Conservation (phyloP, 1,140 invertebrate species). For the Pseudomyrmex sp. region DNA sequence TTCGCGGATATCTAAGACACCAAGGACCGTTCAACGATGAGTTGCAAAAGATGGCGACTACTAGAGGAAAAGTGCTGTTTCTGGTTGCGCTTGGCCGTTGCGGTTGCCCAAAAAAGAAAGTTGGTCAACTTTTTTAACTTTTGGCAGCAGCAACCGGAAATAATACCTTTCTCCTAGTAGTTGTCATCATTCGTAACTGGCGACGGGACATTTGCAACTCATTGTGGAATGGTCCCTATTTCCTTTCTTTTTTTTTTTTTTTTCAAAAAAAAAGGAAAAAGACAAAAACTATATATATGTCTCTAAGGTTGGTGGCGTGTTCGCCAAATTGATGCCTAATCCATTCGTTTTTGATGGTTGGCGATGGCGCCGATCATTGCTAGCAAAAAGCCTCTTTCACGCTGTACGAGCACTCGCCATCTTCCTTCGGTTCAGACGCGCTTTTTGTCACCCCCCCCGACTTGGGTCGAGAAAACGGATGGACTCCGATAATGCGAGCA, state of each 20-base stretch:
- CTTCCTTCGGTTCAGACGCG: slow-evolving; percentile 57
- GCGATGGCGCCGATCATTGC: slow-evolving; percentile 19
- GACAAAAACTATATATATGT: background rate
- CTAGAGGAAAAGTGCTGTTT: too few species aligned
- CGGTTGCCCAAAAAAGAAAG: too few species aligned
- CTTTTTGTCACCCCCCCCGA: slow-evolving; percentile 57
- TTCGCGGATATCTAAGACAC: background rate
- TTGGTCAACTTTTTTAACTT: too few species aligned
- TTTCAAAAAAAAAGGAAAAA: background rate
- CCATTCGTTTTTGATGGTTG: slow-evolving; percentile 39
- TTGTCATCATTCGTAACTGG: too few species aligned
- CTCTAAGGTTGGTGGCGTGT: background rate
- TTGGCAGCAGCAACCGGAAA: too few species aligned
- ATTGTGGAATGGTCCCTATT: too few species aligned
- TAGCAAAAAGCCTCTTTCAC: slow-evolving; percentile 69
- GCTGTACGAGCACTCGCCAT: slow-evolving; percentile 55
- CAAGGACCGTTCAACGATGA: too few species aligned
- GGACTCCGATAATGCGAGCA: slow-evolving; percentile 63
- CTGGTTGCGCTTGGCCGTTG: too few species aligned
- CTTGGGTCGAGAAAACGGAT: slow-evolving; percentile 55
- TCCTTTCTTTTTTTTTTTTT: too few species aligned
- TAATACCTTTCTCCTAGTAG: too few species aligned
- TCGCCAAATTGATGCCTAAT: slow-evolving; percentile 46
- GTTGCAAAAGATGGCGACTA: too few species aligned
- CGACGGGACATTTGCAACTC: too few species aligned